A percentile compares a stretch with the other conserved stretches of the same genome.
Conservation (phyloP, 2,888 invertebrate species). For the Scaptomyza caliginosa region DNA sequence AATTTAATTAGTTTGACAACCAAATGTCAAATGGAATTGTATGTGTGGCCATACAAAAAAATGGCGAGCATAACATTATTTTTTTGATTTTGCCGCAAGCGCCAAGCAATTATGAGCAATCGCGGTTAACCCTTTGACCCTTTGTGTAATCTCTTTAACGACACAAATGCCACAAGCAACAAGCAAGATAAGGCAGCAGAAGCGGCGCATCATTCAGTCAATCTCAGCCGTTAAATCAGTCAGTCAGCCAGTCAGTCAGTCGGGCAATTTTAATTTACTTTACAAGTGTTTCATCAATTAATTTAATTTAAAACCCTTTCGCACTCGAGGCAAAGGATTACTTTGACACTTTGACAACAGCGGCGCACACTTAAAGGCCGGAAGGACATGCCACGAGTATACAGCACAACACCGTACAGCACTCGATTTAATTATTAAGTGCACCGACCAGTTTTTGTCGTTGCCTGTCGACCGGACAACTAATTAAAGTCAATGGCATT, state of each 20-base stretch:
- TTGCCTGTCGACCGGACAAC: not conserved
- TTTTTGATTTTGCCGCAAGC: conserved; percentile 57
- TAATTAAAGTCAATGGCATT: conserved; percentile 44
- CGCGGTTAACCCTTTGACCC: conserved; percentile 71
- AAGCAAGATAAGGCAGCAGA: not conserved
- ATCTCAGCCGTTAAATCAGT: conserved; percentile 1
- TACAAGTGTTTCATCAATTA: conserved; percentile 74
- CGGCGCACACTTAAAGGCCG: conserved; percentile 24
- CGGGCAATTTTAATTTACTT: conserved; percentile 71
- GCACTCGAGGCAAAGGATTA: conserved; percentile 55
- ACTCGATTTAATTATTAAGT: conserved; percentile 46
- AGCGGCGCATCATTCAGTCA: not conserved
- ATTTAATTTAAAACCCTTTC: conserved; percentile 70
- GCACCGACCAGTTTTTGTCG: conserved; percentile 10
- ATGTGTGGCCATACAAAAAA: conserved; percentile 5
- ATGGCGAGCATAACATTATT: conserved; percentile 15
- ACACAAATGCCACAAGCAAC: conserved; percentile 39
- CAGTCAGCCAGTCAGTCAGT: conserved; percentile 21
- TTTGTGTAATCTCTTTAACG: conserved; percentile 71
- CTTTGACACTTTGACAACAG: conserved; percentile 76
- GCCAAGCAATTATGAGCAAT: conserved; percentile 72
- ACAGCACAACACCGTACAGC: not conserved
- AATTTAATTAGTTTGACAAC: conserved; percentile 77
- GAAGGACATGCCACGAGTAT: conserved; percentile 22
- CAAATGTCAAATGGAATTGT: conserved; percentile 55